Conservation (phyloP, 1,140 invertebrate genomes). For the Nephotettix cincticeps region DNA sequence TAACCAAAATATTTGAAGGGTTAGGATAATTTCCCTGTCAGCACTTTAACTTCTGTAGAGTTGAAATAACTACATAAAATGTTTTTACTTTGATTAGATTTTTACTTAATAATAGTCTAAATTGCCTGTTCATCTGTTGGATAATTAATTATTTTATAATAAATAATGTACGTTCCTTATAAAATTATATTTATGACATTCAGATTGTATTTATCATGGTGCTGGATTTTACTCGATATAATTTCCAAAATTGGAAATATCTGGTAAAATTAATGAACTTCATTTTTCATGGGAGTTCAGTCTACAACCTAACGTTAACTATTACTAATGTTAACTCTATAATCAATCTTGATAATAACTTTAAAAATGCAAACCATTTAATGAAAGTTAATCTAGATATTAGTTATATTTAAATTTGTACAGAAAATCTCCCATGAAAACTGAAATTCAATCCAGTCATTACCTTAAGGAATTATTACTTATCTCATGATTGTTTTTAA, state of each 20-base stretch:
- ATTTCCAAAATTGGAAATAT: conserved; percentile 11
- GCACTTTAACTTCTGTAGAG: too few relatives aligned
- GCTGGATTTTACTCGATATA: not conserved
- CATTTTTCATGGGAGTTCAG: not conserved
- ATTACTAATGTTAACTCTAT: conserved; percentile 5
- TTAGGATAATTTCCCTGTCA: too few relatives aligned
- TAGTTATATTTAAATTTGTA: not conserved
- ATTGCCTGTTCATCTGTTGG: too few relatives aligned
- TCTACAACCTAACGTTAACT: not conserved
- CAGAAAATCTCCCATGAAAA: not conserved
- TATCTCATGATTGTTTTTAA: too few relatives aligned
- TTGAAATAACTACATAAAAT: too few relatives aligned
- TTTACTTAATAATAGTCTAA: too few relatives aligned
- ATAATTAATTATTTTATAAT: too few relatives aligned
- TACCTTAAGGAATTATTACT: too few relatives aligned
- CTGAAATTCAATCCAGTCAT: not conserved
- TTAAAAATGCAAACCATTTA: not conserved
- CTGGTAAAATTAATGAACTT: conserved; percentile 14
- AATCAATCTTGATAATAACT: not conserved
- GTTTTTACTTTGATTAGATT: too few relatives aligned
- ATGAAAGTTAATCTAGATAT: not conserved
- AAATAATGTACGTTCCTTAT: too few relatives aligned
- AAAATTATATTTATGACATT: conserved; percentile 42
- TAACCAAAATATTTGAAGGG: too few relatives aligned
- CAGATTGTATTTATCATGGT: not conserved